Evolutionary conservation across 1,140 invertebrate species (phyloP).

Genomic region (Sesamia nonagrioides): DNA sequence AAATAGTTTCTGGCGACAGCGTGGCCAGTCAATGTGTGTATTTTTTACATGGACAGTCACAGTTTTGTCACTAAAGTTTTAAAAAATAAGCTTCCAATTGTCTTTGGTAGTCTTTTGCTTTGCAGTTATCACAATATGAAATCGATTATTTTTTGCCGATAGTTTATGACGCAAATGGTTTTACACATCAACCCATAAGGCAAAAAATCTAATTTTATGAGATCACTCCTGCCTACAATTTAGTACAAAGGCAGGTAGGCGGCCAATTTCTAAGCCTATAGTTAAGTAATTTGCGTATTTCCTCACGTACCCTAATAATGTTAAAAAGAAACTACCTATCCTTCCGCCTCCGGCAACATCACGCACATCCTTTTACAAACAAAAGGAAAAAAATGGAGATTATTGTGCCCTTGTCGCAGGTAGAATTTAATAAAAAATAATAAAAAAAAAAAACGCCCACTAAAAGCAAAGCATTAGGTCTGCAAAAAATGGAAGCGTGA

Average conservation of each 20-base stretch:
- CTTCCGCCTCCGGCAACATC: constrained; percentile 83
- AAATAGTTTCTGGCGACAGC: constrained; percentile 76
- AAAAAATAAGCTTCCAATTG: constrained; percentile 13
- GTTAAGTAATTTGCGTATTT: constrained; percentile 73
- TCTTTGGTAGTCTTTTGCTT: not conserved
- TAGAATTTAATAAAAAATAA: constrained; percentile 72
- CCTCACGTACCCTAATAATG: constrained; percentile 73
- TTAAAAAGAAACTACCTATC: constrained; percentile 79
- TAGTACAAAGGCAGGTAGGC: constrained; percentile 43
- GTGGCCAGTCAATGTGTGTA: constrained; percentile 44
- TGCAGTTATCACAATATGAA: not conserved
- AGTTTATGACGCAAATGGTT: constrained; percentile 10
- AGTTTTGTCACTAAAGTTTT: constrained; percentile 21
- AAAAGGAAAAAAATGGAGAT: constrained; percentile 76
- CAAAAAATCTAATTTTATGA: constrained; percentile 39
- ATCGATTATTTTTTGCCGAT: constrained; percentile 33
- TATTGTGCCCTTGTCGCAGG: constrained; percentile 80
- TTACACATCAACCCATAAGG: constrained; percentile 20
- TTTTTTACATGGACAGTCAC: constrained; percentile 40
- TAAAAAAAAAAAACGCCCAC: constrained; percentile 65
- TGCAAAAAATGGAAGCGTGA: constrained; percentile 78
- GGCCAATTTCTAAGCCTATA: constrained; percentile 34
- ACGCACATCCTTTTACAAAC: constrained; percentile 81
- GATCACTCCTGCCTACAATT: constrained; percentile 18
- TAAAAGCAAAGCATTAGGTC: constrained; percentile 69